Conservation (phyloP, 1,140 invertebrate genomes). For the Hydropsyche tenuis region DNA sequence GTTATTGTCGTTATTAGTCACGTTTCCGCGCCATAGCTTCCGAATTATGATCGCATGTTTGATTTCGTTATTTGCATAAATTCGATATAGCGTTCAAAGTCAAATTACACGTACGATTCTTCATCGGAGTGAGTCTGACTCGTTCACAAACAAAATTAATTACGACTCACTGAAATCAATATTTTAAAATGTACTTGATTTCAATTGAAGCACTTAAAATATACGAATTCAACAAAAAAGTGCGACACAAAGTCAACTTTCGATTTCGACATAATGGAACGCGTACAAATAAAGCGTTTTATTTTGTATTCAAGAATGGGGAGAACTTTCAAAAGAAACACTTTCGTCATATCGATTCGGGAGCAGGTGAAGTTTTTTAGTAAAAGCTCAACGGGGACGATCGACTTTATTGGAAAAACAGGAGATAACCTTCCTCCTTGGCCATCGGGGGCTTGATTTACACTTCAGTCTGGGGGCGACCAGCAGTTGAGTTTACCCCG, state of each 20-base stretch:
- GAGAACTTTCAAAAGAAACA: constrained; percentile 11
- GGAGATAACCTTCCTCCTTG: background rate
- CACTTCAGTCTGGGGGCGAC: too few species aligned
- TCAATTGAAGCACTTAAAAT: too few species aligned
- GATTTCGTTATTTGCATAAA: background rate
- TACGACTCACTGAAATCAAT: too few species aligned
- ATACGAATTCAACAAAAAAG: too few species aligned
- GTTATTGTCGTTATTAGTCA: constrained; percentile 9
- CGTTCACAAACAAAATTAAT: too few species aligned
- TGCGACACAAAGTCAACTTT: background rate
- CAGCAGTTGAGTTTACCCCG: too few species aligned
- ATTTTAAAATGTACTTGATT: too few species aligned
- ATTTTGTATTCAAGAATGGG: background rate
- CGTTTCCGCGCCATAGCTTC: constrained; percentile 2
- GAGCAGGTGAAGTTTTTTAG: background rate
- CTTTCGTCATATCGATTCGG: constrained; percentile 31
- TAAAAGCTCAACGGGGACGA: background rate
- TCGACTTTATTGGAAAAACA: constrained; percentile 29
- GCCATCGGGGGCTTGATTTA: background rate
- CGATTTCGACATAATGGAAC: background rate
- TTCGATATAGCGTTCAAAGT: too few species aligned
- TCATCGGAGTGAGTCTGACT: too few species aligned
- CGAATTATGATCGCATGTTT: constrained; percentile 13
- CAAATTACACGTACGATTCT: too few species aligned
- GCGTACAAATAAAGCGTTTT: constrained; percentile 15